phyloP scores from a whole-genome alignment of 1,140 invertebrate species.

The Drosophila cardini region DNA sequence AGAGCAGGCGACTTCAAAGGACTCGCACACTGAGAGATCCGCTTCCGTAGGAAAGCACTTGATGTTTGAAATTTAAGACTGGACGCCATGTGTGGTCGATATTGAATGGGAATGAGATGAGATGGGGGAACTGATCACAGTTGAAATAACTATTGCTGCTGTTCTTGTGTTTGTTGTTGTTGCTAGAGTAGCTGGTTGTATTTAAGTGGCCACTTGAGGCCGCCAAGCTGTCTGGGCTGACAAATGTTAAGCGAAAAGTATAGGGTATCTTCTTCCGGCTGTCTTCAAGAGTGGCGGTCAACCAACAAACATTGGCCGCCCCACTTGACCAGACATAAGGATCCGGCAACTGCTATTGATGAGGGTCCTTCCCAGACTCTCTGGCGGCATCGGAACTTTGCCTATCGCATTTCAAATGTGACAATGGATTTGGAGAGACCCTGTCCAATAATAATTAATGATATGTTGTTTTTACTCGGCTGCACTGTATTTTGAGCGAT shows the following conservation, averaged over 20 bases:
- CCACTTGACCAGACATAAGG: conserved; percentile 57
- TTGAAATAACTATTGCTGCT: no score
- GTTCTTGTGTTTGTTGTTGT: conserved; percentile 56
- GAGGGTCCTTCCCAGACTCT: conserved; percentile 37
- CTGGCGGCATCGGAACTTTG: conserved; percentile 72
- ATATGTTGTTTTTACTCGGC: conserved; percentile 54
- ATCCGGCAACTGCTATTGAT: conserved; percentile 38
- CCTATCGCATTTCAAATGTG: conserved; percentile 66
- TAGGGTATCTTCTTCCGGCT: conserved; percentile 52
- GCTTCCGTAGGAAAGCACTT: conserved; percentile 33
- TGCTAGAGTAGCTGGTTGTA: conserved; percentile 8
- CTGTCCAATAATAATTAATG: conserved; percentile 51
- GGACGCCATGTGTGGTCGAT: conserved; percentile 41
- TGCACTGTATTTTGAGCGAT: conserved; percentile 3
- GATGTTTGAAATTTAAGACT: conserved; percentile 20
- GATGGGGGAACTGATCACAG: not conserved
- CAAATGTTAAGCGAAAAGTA: conserved; percentile 38
- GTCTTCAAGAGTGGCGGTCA: conserved; percentile 62
- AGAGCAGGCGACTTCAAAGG: conserved; percentile 40
- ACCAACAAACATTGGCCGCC: conserved; percentile 65
- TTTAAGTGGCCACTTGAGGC: conserved; percentile 74
- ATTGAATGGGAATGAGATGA: not conserved
- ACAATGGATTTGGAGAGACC: conserved; percentile 24
- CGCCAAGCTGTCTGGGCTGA: conserved; percentile 69
- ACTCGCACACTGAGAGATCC: conserved; percentile 22